Evolutionary conservation across 2,888 invertebrate genomes (phyloP), one percentile per base, ranked within the genome.

Genomic region (Pachymerium ferrugineum): DNA sequence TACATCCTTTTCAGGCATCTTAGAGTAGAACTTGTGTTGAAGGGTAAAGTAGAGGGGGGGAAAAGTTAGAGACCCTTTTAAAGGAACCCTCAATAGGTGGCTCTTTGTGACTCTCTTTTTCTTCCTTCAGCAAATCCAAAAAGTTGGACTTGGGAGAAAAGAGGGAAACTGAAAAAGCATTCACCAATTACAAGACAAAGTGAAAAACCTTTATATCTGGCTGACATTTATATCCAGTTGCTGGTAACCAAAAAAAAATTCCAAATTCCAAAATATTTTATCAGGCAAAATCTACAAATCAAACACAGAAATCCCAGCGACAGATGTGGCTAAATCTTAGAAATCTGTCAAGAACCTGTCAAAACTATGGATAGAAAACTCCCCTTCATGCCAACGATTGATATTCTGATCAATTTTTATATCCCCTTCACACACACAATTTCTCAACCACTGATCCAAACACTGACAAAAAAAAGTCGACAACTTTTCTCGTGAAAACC

Each of bases 51-150:
- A n/a, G n/a, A 14, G 33, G 6, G 33, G n/a, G 1, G 38, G 19
- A 35, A 22, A 19, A 71, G n/a, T n/a, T n/a, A n/a, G n/a, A n/a
- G n/a, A n/a, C n/a, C 28, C 35, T 71, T 71, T 33, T 71, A 35
- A 25, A 25, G 35, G n/a, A 19, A 71, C 19, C 28, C 33, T 16
- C 35, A 33, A 33, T 71, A 8, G 28, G 10, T 19, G 16, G n/a
- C 25, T 28, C 33, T 35, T 38, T 33, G 25, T 33, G 14, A 25
- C 14, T 22, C 25, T 38, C 19, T 47, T 62, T 19, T 33, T 68
- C 68, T 35, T n/a, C 47, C n/a, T n/a, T n/a, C n/a, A n/a, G n/a
- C n/a, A n/a, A n/a, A n/a, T n/a, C n/a, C n/a, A n/a, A 54, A 54
- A 54, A 19, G 19, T 54, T 54, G 47, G 47, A 42, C 42, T 42